Conservation (phyloP, 2,888 invertebrate genomes). For the Megamerina dolium region DNA sequence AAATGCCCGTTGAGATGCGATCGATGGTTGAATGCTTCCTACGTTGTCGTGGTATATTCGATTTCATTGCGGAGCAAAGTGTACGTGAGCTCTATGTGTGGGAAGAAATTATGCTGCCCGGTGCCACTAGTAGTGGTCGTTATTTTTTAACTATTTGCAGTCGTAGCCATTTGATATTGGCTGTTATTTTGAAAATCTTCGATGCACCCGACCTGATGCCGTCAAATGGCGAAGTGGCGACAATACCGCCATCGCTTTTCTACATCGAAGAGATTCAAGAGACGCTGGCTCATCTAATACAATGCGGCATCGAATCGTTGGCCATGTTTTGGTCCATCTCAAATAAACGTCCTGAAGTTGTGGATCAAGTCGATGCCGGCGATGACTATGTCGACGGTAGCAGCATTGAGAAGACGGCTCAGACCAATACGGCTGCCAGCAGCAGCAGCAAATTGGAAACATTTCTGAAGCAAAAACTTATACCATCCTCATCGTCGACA, state of each 20-base stretch:
- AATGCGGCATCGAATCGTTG: conserved; percentile 67
- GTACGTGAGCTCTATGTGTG: conserved; percentile 69
- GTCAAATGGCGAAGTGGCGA: no score
- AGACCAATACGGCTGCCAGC: conserved; percentile 22
- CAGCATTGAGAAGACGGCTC: conserved; percentile 22
- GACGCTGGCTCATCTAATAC: conserved; percentile 70
- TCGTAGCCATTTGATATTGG: conserved; percentile 62
- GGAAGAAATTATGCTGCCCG: conserved; percentile 58
- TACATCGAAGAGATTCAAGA: conserved; percentile 88
- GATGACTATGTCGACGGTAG: no score
- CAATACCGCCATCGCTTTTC: conserved; percentile 50
- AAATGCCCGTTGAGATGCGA: conserved; percentile 68
- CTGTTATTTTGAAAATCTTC: conserved; percentile 57
- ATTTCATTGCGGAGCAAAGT: conserved; percentile 60
- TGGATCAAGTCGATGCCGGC: conserved; percentile 23
- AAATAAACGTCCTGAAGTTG: conserved; percentile 56
- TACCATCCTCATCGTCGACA: background rate
- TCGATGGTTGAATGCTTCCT: conserved; percentile 70
- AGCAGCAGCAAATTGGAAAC: conserved; percentile 27
- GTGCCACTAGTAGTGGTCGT: conserved; percentile 49
- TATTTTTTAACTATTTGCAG: conserved; percentile 72
- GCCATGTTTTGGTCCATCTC: conserved; percentile 61
- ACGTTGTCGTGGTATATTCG: conserved; percentile 67
- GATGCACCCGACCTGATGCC: conserved; percentile 31
- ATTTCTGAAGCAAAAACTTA: conserved; percentile 21